phyloP scores from a whole-genome alignment of 2,888 invertebrate species.

The Sepioteuthis lessoniana region DNA sequence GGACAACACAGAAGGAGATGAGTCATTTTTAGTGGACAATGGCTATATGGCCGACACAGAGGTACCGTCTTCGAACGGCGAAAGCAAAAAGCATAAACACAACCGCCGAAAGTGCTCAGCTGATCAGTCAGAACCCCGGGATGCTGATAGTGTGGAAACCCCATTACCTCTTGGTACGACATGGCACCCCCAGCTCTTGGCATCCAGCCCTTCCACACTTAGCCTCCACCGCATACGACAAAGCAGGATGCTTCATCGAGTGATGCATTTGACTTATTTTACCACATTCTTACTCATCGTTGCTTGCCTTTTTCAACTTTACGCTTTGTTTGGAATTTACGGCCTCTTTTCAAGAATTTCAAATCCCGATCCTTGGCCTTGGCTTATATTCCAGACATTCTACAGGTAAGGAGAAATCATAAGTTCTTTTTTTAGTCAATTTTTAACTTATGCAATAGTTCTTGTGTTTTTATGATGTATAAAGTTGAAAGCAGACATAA shows the following conservation, averaged over 20 bases:
- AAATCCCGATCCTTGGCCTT: slow-evolving; percentile 77
- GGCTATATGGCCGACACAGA: slow-evolving; percentile 66
- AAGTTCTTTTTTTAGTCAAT: background rate
- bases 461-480: background rate
- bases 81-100: slow-evolving; percentile 51
- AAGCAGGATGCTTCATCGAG: slow-evolving; percentile 76
- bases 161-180: background rate
- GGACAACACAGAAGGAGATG: background rate
- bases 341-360: slow-evolving; percentile 73
- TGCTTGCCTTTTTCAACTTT: slow-evolving; percentile 77
- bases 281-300: slow-evolving; percentile 78
- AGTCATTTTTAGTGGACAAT: slow-evolving; percentile 52
- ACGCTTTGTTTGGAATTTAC: slow-evolving; percentile 78
- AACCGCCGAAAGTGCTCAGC: slow-evolving; percentile 41
- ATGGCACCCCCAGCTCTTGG: slow-evolving; percentile 49
- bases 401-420: slow-evolving; percentile 59
- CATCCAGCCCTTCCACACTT: slow-evolving; percentile 54
- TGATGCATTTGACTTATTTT: slow-evolving; percentile 78
- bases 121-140: slow-evolving; percentile 40
- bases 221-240: slow-evolving; percentile 62
- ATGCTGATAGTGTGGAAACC: slow-evolving; percentile 36
- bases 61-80: background rate
- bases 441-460: background rate
- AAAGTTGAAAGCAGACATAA: background rate
- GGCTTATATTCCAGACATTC: slow-evolving; percentile 78